Evolutionary conservation across 23 tunicate species (phyloP).

Genomic region (Aplidium turbinatum): DNA sequence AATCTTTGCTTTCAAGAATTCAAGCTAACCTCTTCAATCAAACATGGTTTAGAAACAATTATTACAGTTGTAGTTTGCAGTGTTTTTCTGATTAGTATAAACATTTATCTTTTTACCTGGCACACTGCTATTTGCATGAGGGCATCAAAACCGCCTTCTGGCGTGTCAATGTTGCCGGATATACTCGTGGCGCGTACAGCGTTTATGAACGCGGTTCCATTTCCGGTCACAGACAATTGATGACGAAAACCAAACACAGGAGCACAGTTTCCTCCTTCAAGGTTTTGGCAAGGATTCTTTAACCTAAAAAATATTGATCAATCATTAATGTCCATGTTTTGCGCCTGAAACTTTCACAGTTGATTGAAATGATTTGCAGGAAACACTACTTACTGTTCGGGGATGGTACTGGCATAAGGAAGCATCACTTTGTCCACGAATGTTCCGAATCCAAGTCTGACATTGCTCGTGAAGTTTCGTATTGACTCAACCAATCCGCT

Average conservation of each 20-base stretch:
- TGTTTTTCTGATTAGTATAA: too few species aligned
- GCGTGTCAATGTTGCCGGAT: slow-evolving; percentile 73
- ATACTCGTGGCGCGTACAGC: slow-evolving; percentile 40
- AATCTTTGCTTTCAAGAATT: too few species aligned
- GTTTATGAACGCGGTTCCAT: slow-evolving; percentile 26
- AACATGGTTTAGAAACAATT: too few species aligned
- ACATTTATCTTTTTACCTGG: slow-evolving; percentile 26
- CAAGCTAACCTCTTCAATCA: too few species aligned
- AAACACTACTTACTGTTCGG: slow-evolving; percentile 55
- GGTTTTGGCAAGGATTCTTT: slow-evolving; percentile 43
- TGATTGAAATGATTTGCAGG: too few species aligned
- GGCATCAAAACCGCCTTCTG: slow-evolving; percentile 80
- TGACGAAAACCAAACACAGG: slow-evolving; percentile 72
- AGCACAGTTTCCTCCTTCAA: slow-evolving; percentile 20
- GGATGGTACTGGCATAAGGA: slow-evolving; percentile 70
- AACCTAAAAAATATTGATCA: slow-evolving; percentile 33
- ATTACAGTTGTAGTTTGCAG: too few species aligned
- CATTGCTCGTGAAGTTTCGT: slow-evolving; percentile 44
- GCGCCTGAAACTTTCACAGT: neutral
- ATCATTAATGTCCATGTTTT: neutral
- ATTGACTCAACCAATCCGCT: slow-evolving; percentile 48
- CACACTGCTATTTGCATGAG: slow-evolving; percentile 87
- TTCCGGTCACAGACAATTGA: slow-evolving; percentile 38
- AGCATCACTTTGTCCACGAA: slow-evolving; percentile 83
- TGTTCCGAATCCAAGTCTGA: slow-evolving; percentile 64